phyloP scores from a whole-genome alignment of 2,888 invertebrate genomes.

The Clanis bilineata region DNA sequence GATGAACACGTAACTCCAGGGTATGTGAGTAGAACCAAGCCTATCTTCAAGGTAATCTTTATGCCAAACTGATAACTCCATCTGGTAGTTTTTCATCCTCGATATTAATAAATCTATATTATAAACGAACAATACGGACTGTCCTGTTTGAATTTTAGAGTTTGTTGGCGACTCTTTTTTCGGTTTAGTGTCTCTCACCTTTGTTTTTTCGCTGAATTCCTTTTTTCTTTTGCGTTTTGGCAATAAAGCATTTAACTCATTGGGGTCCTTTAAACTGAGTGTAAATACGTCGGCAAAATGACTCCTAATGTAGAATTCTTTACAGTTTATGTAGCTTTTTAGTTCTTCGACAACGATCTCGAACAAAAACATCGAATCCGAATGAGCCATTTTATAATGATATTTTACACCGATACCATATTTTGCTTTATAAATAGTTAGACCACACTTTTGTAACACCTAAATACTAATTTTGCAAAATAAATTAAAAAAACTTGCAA shows the following conservation, averaged over 20 bases:
- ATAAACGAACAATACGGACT: conserved; percentile 46
- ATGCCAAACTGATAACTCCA: conserved; percentile 55
- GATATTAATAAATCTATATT: conserved; percentile 41
- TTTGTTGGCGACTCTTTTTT: conserved; percentile 25
- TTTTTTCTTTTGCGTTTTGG: conserved; percentile 28
- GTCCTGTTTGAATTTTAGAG: conserved; percentile 37
- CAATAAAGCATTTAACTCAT: conserved; percentile 26
- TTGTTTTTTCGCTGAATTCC: conserved; percentile 38
- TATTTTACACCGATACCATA: conserved; percentile 21
- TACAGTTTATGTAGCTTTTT: conserved; percentile 44
- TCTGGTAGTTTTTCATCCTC: conserved; percentile 56
- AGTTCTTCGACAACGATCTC: conserved; percentile 59
- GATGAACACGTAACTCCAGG: conserved; percentile 52
- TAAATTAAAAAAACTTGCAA: conserved; percentile 40
- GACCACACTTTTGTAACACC: conserved; percentile 17
- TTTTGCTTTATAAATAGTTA: conserved; percentile 21
- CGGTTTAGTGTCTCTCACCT: conserved; percentile 29
- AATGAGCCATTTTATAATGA: conserved; percentile 49
- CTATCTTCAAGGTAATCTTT: conserved; percentile 38
- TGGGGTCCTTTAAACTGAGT: conserved; percentile 50
- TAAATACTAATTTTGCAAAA: conserved; percentile 26
- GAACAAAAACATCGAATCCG: conserved; percentile 68
- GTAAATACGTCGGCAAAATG: conserved; percentile 62
- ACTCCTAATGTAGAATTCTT: conserved; percentile 48
- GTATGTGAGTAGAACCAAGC: conserved; percentile 52